Evolutionary conservation across 2,113 vertebrate species (phyloP), one percentile per base, ranked within the genome.

Genomic region (Arothron firmamentum): DNA sequence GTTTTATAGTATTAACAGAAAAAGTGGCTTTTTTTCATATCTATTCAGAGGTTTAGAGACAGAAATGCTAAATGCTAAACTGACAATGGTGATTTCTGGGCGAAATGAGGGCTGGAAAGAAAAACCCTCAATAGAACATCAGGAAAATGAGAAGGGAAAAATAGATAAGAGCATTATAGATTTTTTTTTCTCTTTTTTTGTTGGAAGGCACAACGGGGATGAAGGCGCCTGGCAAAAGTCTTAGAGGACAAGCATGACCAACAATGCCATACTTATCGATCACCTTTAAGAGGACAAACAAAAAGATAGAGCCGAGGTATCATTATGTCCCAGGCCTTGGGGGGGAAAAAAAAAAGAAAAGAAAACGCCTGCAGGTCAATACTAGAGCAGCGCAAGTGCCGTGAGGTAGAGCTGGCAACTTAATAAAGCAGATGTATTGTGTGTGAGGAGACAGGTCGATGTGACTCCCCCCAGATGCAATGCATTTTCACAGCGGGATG

Each of bases 341-440:
- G 75, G 85, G 83, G 86, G 82, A 34, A 34, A 34, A 34, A 34
- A 34, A 38, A 31, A 28, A 38, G 12, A 38, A 38, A 38, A 12
- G 6, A 12, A 38, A 38, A 38, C 1, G 81, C 81, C 83, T 85
- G 72, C 79, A 68, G 80, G 88, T 88, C 84, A 87, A 86, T 87
- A 87, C 56, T 53, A 49, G 55, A 69, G 79, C 62, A 72, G 66
- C 63, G 64, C 15, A 47, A 75, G 58, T 58, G 25, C 70, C 13
- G 53, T 68, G 61, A 71, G 77, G 70, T 56, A 67, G 72, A 74
- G 59, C 50, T 61, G 64, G 64, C 25, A 67, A 85, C 81, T 86
- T 89, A 85, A 85, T 89, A 89, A 88, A 89, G 82, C 75, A 79
- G 79, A 75, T 38, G 31, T 70, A 83, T 86, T 88, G 85, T 88